Conservation (phyloP, 2,113 vertebrate species). For the Zootoca vivipara region DNA sequence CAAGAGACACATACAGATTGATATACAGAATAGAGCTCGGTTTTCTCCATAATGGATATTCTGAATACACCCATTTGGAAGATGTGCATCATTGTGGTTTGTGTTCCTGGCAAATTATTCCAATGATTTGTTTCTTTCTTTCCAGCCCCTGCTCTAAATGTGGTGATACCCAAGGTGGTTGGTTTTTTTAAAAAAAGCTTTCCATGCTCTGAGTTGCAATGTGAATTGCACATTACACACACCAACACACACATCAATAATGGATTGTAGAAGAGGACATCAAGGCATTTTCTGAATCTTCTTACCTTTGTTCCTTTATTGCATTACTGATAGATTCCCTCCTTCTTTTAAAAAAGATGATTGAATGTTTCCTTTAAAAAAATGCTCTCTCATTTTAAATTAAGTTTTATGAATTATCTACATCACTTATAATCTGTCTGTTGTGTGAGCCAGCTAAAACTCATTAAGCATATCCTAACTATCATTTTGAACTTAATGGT, state of each 20-base stretch:
- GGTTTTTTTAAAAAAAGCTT: not conserved
- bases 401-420: slow-evolving; percentile 37
- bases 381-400: slow-evolving; percentile 21
- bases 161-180: not conserved
- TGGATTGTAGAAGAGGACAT: not conserved
- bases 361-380: not conserved
- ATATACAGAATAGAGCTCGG: not conserved
- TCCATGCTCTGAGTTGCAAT: not conserved
- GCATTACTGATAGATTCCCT: not conserved
- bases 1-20: not conserved
- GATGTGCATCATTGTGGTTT: not conserved
- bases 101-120: not conserved
- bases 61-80: not conserved
- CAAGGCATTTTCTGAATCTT: not conserved
- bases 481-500: slow-evolving; percentile 57
- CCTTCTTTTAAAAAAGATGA: not conserved
- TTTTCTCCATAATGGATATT: not conserved
- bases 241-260: not conserved
- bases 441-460: slow-evolving; percentile 29
- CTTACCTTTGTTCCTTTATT: not conserved
- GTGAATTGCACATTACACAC: not conserved
- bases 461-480: slow-evolving; percentile 64
- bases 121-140: not conserved
- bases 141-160: not conserved
- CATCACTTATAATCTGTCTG: slow-evolving; percentile 46